Conservation (phyloP, 2,797 vertebrate species). For the Ispidina lecontei region DNA sequence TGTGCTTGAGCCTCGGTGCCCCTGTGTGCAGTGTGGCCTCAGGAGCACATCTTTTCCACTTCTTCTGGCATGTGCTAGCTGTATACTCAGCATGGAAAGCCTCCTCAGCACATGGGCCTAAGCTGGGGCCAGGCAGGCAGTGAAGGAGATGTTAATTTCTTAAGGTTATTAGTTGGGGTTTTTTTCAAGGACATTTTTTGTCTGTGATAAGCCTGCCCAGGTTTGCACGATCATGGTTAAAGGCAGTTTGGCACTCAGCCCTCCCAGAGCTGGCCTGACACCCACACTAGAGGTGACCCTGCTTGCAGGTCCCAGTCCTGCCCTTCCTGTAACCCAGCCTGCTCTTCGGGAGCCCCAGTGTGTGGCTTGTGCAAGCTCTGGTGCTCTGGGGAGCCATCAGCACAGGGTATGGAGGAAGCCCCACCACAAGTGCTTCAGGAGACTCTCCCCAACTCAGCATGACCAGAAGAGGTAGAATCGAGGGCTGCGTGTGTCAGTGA, state of each 20-base stretch:
- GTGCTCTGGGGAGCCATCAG: neutral
- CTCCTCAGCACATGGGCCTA: neutral
- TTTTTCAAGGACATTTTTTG: neutral
- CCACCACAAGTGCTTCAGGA: neutral
- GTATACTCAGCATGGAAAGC: neutral
- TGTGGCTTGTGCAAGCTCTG: neutral
- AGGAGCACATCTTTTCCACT: neutral
- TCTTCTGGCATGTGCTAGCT: neutral
- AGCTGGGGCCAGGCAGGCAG: neutral
- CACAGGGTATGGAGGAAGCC: neutral
- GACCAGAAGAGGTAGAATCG: accelerated
- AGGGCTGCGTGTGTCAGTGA: neutral
- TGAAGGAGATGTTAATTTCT: neutral
- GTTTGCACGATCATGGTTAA: neutral
- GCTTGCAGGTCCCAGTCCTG: neutral
- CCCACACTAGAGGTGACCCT: neutral
- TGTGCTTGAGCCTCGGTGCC: neutral
- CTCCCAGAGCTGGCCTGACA: neutral
- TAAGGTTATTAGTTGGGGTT: neutral
- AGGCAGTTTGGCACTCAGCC: neutral
- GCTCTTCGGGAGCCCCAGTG: neutral
- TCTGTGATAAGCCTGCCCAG: neutral
- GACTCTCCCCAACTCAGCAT: neutral
- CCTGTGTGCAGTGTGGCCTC: neutral
- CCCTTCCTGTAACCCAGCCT: neutral